Conservation (phyloP, 1,140 invertebrate species). For the Proales similis region DNA sequence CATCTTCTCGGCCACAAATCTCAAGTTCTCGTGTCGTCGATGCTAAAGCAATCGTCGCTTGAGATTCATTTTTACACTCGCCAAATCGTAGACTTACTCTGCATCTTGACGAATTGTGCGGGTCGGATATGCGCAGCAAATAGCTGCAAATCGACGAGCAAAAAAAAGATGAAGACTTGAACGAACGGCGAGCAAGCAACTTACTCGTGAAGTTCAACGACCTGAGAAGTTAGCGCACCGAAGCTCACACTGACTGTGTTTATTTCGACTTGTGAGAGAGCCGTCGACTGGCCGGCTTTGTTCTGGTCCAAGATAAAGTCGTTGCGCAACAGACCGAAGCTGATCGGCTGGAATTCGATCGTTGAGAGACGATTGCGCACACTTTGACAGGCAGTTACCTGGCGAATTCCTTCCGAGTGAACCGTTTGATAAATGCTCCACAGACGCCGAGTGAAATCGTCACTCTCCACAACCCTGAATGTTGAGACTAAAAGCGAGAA, state of each 20-base stretch:
- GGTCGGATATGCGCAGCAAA: no score
- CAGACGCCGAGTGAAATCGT: slow-evolving; percentile 33
- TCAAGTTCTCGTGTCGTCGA: no score
- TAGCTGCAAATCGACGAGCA: no score
- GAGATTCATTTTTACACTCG: no score
- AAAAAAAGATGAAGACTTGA: no score
- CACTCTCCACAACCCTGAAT: slow-evolving; percentile 1
- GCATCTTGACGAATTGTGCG: no score
- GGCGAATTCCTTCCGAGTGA: not conserved
- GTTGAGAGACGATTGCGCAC: not conserved
- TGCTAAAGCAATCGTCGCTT: no score
- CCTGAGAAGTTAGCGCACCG: slow-evolving; percentile 1
- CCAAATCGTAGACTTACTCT: no score
- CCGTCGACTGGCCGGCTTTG: not conserved
- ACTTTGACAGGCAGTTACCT: not conserved
- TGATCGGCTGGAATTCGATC: not conserved
- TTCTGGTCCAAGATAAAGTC: slow-evolving; percentile 36
- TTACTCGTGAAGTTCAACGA: slow-evolving; percentile 8
- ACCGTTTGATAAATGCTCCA: slow-evolving; percentile 29
- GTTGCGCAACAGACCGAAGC: slow-evolving; percentile 10
- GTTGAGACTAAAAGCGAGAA: not conserved
- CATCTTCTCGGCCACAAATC: not conserved
- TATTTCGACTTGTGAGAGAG: slow-evolving; percentile 33
- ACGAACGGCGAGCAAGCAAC: no score
- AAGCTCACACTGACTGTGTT: slow-evolving; percentile 34